Conservation (phyloP, 1,140 invertebrate genomes). For the Drosophila tani region DNA sequence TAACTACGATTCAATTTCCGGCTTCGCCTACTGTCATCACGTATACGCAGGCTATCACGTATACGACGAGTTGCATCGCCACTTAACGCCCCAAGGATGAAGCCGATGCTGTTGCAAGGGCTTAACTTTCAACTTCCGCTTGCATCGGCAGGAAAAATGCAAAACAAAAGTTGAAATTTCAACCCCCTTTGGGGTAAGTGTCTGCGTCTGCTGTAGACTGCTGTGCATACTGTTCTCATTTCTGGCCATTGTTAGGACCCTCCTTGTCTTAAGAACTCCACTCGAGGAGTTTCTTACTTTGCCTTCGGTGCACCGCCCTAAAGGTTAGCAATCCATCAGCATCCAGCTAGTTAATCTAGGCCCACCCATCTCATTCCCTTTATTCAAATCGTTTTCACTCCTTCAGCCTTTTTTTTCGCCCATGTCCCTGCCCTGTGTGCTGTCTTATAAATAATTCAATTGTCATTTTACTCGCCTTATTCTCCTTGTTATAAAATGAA, state of each 20-base stretch:
- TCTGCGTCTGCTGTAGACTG: conserved; percentile 12
- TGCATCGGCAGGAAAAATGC: conserved; percentile 26
- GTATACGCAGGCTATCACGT: conserved; percentile 52
- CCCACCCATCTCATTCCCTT: not conserved
- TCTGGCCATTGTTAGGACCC: conserved; percentile 29
- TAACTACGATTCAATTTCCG: conserved; percentile 49
- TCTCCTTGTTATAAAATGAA: conserved; percentile 31
- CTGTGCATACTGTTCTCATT: conserved; percentile 39
- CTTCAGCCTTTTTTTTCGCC: not conserved
- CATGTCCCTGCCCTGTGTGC: not conserved
- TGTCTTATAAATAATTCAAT: conserved; percentile 51
- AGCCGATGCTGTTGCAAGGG: conserved; percentile 31
- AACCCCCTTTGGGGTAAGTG: conserved; percentile 33
- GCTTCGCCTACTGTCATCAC: conserved; percentile 36
- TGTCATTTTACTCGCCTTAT: conserved; percentile 34
- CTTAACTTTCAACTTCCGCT: conserved; percentile 50
- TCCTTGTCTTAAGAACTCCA: conserved; percentile 33
- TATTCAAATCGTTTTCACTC: not conserved
- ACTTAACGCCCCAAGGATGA: conserved; percentile 44
- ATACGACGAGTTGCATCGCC: conserved; percentile 41
- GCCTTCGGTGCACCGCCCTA: conserved; percentile 19
- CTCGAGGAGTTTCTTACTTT: conserved; percentile 2
- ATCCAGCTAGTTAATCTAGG: conserved; percentile 1
- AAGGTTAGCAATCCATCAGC: conserved; percentile 37
- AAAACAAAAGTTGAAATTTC: conserved; percentile 35